Conservation (phyloP, 2,797 vertebrate species). For the Lepidocolaptes lacrymiger region DNA sequence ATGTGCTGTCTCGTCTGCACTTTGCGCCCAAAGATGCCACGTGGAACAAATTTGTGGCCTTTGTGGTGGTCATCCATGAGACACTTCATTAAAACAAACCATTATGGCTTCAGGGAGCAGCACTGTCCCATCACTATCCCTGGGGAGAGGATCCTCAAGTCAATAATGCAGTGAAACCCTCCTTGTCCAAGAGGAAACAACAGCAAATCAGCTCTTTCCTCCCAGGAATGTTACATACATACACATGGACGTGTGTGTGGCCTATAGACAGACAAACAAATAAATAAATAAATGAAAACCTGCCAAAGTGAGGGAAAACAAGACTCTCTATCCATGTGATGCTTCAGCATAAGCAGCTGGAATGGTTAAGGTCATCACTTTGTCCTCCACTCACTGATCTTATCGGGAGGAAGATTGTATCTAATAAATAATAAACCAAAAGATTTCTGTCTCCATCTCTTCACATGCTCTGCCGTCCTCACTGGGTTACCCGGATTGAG, state of each 20-base stretch:
- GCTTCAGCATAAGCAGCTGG: background rate
- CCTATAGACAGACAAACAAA: fast-evolving
- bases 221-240: background rate
- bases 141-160: background rate
- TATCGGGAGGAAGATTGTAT: conserved; percentile 63
- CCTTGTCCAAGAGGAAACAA: background rate
- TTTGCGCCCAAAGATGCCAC: background rate
- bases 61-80: background rate
- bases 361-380: conserved; percentile 60
- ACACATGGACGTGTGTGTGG: fast-evolving
- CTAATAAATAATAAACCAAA: conserved; percentile 77
- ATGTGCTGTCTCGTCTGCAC: background rate
- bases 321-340: background rate
- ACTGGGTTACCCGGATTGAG: conserved; percentile 11
- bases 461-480: fast-evolving
- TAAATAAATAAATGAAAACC: background rate
- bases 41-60: fast-evolving
- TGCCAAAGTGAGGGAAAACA: background rate
- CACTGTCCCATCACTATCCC: fast-evolving
- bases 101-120: background rate
- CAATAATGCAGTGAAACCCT: background rate
- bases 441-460: conserved; percentile 3
- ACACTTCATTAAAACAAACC: background rate
- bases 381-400: conserved; percentile 63
- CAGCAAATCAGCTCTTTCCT: background rate